Base-by-base conservation (phyloP, 2,888 invertebrate species). In the Alcis repandata region DNA sequence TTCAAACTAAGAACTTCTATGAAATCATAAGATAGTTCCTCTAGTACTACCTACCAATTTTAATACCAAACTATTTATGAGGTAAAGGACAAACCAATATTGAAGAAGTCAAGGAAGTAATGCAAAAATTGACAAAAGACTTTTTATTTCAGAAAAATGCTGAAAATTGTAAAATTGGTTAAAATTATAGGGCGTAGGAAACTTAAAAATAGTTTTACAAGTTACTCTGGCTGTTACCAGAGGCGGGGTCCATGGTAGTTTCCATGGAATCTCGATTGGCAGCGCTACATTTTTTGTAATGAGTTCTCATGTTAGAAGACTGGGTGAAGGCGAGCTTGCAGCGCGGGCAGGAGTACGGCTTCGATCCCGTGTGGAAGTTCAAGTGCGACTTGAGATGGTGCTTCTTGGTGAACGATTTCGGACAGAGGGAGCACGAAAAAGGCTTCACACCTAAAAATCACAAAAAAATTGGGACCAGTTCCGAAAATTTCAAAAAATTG, bases 261-360 rank as follows among this genome's bases (percentile, higher is more conserved):
- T n/a, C n/a, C n/a, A 13, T 45, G 32, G 13, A n/a, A 13, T 56
- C 45, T 32, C 43, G 67, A 33, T 79, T 82, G 9, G 80, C 74
- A 0, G 79, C 84, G n/a, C 73, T 85, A 76, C 97, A 97, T 83
- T 97, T 97, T 86, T 97, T 97, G 79, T 95, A 95, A 82, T 97
- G 97, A 0, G 97, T 97, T 72, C 97, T 94, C 97, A 97, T 97
- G 80, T 97, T 97, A 74, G 97, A 97, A 52, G 97, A 97, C 86
- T 97, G 97, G 0, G 97, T 97, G 83, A 97, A 97, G 11, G 96
- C 95, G 41, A 97, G 94, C 13, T 95, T 95, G 83, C 97, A 97
- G 1, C 86, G 84, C 0, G 92, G 91, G 61, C 92, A 91, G 0
- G 89, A 84, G 82, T 97, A 97, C 0, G 97, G 97, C 79, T 97